Conservation (phyloP, 2,888 invertebrate species). For the Cantharis rufa region DNA sequence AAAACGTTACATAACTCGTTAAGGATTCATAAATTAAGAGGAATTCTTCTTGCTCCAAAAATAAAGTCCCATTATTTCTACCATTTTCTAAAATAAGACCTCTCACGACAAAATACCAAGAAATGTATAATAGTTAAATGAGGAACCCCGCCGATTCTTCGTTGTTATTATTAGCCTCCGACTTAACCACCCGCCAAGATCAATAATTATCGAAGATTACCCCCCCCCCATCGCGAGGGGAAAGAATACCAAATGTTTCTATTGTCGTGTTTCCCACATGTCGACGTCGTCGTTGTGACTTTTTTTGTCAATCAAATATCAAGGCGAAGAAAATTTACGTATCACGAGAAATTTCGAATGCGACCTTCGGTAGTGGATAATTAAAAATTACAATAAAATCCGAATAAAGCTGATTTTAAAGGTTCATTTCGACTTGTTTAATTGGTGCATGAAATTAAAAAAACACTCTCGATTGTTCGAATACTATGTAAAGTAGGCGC, state of each 20-base stretch:
- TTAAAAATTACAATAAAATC: background rate
- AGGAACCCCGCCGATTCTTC: background rate
- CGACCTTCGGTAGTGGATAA: background rate
- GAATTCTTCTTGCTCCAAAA: background rate
- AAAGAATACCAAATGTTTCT: background rate
- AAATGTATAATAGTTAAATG: background rate
- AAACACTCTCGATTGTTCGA: no score
- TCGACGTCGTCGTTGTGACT: background rate
- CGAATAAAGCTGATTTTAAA: background rate
- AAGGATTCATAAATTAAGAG: background rate
- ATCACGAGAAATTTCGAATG: background rate
- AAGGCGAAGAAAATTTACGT: background rate
- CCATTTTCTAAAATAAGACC: background rate
- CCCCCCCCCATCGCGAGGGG: background rate
- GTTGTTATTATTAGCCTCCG: conserved; percentile 4
- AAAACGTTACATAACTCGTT: background rate
- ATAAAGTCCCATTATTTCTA: background rate
- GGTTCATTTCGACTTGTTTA: background rate
- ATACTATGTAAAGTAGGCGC: background rate
- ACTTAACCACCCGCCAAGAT: conserved; percentile 7
- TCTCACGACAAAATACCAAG: background rate
- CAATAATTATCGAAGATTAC: background rate
- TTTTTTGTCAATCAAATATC: background rate
- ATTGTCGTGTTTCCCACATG: background rate
- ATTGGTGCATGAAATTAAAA: background rate